Conservation (phyloP, 2,888 invertebrate species). For the Volucella bombylans region DNA sequence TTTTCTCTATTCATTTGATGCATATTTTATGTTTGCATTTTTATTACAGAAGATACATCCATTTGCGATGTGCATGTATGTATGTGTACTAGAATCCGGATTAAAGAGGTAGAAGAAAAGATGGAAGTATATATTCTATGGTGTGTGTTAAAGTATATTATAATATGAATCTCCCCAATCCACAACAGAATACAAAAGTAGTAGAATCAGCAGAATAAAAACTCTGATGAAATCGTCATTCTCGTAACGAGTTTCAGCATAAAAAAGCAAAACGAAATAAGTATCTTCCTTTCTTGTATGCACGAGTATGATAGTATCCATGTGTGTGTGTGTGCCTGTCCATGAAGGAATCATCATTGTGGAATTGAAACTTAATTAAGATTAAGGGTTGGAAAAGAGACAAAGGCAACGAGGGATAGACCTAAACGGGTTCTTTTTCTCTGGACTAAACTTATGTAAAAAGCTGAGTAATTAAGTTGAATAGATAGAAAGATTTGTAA, state of each 20-base stretch:
- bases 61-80: conserved; percentile 3
- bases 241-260: conserved; percentile 45
- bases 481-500: no score
- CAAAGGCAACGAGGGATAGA: neutral
- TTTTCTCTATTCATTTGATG: conserved; percentile 15
- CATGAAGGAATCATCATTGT: neutral
- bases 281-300: conserved; percentile 3
- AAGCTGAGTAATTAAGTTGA: no score
- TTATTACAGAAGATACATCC: conserved; percentile 14
- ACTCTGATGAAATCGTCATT: conserved; percentile 41
- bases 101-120: conserved; percentile 2
- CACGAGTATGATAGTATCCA: neutral
- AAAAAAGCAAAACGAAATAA: conserved; percentile 36
- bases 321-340: neutral
- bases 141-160: conserved; percentile 12
- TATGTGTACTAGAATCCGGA: conserved; percentile 12
- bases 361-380: conserved; percentile 26
- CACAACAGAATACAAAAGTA: conserved; percentile 8
- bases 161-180: conserved; percentile 24
- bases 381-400: neutral
- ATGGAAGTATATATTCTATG: conserved; percentile 14
- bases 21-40: conserved; percentile 52
- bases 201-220: conserved; percentile 41
- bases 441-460: no score
- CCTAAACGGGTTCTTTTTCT: conserved; percentile 7